Evolutionary conservation across 1,140 invertebrate species (phyloP).

Genomic region (Paraescarpia echinospica): DNA sequence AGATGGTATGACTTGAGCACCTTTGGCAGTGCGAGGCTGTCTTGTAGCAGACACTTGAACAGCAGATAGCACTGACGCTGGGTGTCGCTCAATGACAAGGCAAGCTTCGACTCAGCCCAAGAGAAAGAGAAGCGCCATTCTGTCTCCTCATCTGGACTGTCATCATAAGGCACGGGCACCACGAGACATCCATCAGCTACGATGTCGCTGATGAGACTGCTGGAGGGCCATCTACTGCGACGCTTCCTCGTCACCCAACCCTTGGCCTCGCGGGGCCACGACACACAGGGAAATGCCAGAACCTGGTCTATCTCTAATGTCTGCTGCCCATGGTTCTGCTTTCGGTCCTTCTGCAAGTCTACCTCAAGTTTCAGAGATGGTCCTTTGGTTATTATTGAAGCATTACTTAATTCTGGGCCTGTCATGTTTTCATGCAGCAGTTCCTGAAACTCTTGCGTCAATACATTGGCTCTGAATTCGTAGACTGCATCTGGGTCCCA

Average conservation of each 20-base stretch:
- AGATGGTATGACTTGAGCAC: slow-evolving; percentile 12
- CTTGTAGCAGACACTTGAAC: slow-evolving; percentile 3
- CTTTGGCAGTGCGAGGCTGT: not conserved
- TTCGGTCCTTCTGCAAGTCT: not conserved
- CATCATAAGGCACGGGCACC: not conserved
- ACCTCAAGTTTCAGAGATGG: not conserved
- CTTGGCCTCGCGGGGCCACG: not conserved
- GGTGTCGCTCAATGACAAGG: not conserved
- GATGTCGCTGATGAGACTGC: not conserved
- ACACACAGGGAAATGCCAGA: not conserved
- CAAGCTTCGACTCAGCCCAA: not conserved
- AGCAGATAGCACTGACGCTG: slow-evolving; percentile 11
- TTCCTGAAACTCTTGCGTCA: not conserved
- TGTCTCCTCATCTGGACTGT: not conserved
- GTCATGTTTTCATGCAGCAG: not conserved
- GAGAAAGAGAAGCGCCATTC: slow-evolving; percentile 12
- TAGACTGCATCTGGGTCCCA: not conserved
- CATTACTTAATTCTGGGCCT: not conserved
- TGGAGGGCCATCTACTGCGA: not conserved
- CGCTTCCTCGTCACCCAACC: not conserved
- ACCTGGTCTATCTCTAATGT: slow-evolving; percentile 7
- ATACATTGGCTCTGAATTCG: not conserved
- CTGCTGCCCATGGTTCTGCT: not conserved
- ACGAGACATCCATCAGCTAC: not conserved
- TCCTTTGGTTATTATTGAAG: not conserved